A percentile compares a stretch with the other conserved stretches of the same genome.
phyloP scores from a whole-genome alignment of 2,113 vertebrate genomes.

The Phycodurus eques region DNA sequence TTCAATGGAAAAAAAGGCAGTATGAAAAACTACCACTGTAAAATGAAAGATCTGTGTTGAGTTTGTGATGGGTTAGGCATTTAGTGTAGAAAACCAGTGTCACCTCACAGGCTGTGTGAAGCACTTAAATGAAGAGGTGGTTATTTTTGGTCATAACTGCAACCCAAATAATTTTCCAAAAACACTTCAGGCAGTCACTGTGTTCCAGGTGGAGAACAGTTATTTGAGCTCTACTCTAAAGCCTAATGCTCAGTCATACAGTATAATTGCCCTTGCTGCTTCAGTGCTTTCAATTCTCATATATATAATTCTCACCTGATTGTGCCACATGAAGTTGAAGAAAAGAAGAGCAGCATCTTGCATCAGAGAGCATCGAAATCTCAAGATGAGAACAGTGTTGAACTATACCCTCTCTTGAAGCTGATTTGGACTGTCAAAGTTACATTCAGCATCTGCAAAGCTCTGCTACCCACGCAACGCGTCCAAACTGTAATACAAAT shows the following conservation, averaged over 20 bases:
- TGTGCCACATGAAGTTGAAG: slow-evolving; percentile 15
- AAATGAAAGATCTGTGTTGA: slow-evolving; percentile 33
- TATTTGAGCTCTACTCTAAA: not conserved
- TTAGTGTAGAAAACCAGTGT: slow-evolving; percentile 13
- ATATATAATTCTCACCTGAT: slow-evolving; percentile 1
- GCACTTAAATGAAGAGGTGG: slow-evolving; percentile 21
- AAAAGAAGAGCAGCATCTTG: slow-evolving; percentile 12
- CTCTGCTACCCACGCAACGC: slow-evolving; percentile 35
- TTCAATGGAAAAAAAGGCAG: not conserved
- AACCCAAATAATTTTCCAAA: not conserved
- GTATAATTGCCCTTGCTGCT: slow-evolving; percentile 4
- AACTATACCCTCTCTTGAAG: slow-evolving; percentile 41
- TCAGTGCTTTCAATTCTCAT: slow-evolving; percentile 17
- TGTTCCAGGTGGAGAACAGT: not conserved
- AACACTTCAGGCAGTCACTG: not conserved
- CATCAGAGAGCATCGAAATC: slow-evolving; percentile 39
- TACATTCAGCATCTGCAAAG: slow-evolving; percentile 36
- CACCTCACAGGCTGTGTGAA: slow-evolving; percentile 25
- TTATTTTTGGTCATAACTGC: slow-evolving; percentile 30
- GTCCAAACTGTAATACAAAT: slow-evolving; percentile 36
- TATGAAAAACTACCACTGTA: slow-evolving; percentile 2
- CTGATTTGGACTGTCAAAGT: slow-evolving; percentile 37
- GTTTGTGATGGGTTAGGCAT: slow-evolving; percentile 18
- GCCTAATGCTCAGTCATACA: not conserved
- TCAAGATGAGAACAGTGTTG: slow-evolving; percentile 16